These are phyloP conservation scores for Misgurnus mizolepis DNA, from an alignment of 2,113 vertebrate genomes.

Conservation along the genomic window DNA sequence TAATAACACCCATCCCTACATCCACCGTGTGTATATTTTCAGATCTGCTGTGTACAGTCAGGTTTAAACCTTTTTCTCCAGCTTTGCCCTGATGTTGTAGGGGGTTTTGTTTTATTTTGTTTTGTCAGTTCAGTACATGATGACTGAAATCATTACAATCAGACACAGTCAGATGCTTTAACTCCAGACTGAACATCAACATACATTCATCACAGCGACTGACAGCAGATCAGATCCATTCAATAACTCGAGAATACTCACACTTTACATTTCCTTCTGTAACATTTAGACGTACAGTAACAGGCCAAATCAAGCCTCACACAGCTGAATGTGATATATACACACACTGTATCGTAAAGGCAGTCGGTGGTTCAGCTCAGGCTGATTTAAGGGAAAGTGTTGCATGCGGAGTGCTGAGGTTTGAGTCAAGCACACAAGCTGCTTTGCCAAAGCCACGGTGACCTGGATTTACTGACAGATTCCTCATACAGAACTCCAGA, in stretches of 20 bases:
- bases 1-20: too few species aligned
- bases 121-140: too few species aligned
- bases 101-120: too few species aligned
- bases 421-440: constrained; percentile 28
- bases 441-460: constrained; percentile 62
- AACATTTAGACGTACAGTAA: neutral
- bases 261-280: constrained; percentile 4
- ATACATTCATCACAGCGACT: constrained; percentile 38
- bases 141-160: constrained; percentile 5
- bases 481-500: constrained; percentile 63
- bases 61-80: too few species aligned
- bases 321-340: neutral
- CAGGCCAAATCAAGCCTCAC: neutral
- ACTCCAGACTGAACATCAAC: constrained; percentile 24
- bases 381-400: too few species aligned
- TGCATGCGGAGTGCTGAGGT: neutral
- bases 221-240: constrained; percentile 1
- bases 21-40: too few species aligned
- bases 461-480: constrained; percentile 68
- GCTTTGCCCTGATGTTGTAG: too few species aligned
- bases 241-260: too few species aligned
- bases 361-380: neutral
- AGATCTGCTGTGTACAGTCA: too few species aligned
- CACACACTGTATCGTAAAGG: neutral
- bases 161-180: constrained; percentile 34